Base-by-base conservation (phyloP, 2,113 vertebrate species). In the Azemiops feae region DNA sequence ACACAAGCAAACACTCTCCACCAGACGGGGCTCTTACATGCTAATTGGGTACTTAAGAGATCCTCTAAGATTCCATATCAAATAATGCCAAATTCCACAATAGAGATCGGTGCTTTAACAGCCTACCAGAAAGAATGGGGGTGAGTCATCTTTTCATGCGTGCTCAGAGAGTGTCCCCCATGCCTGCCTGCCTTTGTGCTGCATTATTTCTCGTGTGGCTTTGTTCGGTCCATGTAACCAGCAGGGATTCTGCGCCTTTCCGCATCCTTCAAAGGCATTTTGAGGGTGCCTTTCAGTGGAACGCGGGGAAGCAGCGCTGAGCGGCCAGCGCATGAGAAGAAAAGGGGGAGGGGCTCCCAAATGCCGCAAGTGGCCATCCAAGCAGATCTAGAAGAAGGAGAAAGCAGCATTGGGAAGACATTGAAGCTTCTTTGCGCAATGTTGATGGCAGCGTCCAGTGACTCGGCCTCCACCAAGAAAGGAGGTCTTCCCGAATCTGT, bases 1-100 rank as follows among this genome's bases (percentile, higher is more conserved):
- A 93, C 43, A 93, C 74, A 92, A 50, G 88, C 88, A 90, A 86
- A 60, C 53, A 89, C 58, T 86, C 94, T 95, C 92, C 94, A 89
- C 95, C 95, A 87, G 85, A 57, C 64, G 0, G 95, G 95, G 95
- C 96, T 95, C 94, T 95, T 94, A 55, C 0, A 0, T 96, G 93
- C 94, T 96, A 97, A 96, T 96, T 95, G 96, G 96, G 93, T 94
- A 89, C 95, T 96, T 95, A 94, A 96, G 95, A 0, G 89, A 96
- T 95, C 95, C 90, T 97, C 94, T 94, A 93, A 94, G 96, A 96
- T 94, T 94, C 93, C 93, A n/a, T 93, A 93, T 94, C 95, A 96
- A 96, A 96, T 95, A 94, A 94, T 91, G 47, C 93, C 23, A 93
- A 91, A 94, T 94, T 95, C 16, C 30, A 5, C 0, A 18, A 60